phyloP scores from a whole-genome alignment of 23 tunicate species.

The Trididemnum miniatum region DNA sequence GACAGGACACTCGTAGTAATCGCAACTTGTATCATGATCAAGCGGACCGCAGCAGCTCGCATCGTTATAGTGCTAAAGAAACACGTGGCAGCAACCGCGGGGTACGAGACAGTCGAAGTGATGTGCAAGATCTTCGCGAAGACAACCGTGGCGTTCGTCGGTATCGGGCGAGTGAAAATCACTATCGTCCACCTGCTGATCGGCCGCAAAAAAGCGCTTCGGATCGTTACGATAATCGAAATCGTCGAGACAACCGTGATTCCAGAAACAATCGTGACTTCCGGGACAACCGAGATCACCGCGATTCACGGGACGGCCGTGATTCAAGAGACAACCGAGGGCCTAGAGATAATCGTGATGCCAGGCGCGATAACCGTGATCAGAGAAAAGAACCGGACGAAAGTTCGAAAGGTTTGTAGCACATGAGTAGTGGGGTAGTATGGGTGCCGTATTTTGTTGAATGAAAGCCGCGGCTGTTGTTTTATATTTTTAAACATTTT shows the following conservation, averaged over 20 bases:
- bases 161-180: neutral
- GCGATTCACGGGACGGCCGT: too few species aligned
- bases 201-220: constrained; percentile 15
- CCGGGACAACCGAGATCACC: too few species aligned
- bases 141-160: constrained; percentile 37
- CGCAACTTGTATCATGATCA: neutral
- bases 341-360: too few species aligned
- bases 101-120: neutral
- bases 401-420: too few species aligned
- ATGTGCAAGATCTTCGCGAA: constrained; percentile 20
- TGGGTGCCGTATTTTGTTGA: too few species aligned
- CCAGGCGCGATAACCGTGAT: too few species aligned
- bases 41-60: neutral
- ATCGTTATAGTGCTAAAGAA: constrained; percentile 5
- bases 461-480: too few species aligned
- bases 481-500: too few species aligned
- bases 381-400: too few species aligned
- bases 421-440: too few species aligned
- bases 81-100: neutral
- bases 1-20: neutral
- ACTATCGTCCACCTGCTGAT: neutral
- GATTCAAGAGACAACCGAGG: too few species aligned
- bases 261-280: too few species aligned
- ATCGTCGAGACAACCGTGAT: constrained; percentile 29
- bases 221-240: constrained; percentile 33